Percentiles rank a stretch among this genome's conserved stretches.
phyloP scores from a whole-genome alignment of 2,797 vertebrate species.

The Melanotaenia trifasciata region DNA sequence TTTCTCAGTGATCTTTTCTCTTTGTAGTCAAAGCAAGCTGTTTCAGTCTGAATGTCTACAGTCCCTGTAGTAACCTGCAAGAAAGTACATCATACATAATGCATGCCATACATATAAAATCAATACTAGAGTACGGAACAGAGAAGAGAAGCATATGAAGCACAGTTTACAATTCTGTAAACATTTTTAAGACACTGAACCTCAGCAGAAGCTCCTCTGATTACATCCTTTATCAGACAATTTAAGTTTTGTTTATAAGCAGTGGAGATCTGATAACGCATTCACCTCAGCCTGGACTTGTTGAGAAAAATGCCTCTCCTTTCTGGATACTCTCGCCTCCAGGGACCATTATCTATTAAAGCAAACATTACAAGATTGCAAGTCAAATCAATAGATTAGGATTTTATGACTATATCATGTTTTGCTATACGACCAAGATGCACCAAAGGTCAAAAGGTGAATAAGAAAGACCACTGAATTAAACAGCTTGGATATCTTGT shows the following conservation, averaged over 20 bases:
- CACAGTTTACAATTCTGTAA: background rate
- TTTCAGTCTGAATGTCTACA: constrained; percentile 59
- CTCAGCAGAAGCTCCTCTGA: background rate
- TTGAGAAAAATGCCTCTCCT: constrained; percentile 82
- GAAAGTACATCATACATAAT: constrained; percentile 29
- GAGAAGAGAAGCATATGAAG: background rate
- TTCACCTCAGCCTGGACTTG: constrained; percentile 86
- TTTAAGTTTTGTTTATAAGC: background rate
- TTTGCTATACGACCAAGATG: background rate
- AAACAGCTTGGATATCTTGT: background rate
- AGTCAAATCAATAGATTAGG: background rate
- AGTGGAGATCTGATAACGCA: background rate
- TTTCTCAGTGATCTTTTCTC: constrained; percentile 51
- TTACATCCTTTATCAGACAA: background rate
- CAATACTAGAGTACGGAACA: background rate
- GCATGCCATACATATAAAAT: background rate
- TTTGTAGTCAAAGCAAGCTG: constrained; percentile 39
- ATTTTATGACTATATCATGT: background rate
- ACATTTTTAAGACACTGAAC: background rate
- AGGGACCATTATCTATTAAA: constrained; percentile 75
- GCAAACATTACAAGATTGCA: constrained; percentile 19
- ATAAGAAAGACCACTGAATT: background rate
- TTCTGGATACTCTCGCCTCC: constrained; percentile 80
- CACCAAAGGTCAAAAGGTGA: background rate
- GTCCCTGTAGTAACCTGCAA: constrained; percentile 84